These are phyloP conservation scores for Eublepharis macularius DNA, from an alignment of 2,113 vertebrate species.

Conservation along the genomic window DNA sequence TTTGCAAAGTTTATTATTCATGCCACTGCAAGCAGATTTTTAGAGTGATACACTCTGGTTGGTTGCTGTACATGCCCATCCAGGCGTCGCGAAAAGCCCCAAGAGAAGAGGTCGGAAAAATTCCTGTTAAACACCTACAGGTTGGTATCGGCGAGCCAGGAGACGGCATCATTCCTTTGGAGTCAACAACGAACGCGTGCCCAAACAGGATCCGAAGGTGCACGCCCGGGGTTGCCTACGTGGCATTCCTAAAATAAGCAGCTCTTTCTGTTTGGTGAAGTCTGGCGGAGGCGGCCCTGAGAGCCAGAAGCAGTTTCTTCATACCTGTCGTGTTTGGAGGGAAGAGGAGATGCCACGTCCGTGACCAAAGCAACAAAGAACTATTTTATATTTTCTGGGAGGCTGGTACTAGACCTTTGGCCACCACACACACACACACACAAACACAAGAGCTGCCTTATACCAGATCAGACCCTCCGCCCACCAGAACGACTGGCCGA, in stretches of 20 bases:
- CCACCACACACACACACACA: too few relatives aligned
- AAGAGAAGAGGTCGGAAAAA: background rate
- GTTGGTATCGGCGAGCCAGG: background rate
- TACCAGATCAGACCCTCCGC: too few relatives aligned
- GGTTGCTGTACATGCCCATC: background rate
- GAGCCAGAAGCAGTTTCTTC: background rate
- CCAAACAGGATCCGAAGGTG: background rate
- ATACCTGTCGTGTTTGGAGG: background rate
- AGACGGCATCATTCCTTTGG: background rate
- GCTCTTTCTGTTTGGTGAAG: background rate
- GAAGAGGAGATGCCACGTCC: background rate
- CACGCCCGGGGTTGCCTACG: background rate
- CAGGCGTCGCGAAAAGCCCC: background rate
- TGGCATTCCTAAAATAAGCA: background rate
- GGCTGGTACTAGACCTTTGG: too few relatives aligned
- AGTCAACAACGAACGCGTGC: background rate
- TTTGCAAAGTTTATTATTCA: background rate
- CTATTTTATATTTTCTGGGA: too few relatives aligned
- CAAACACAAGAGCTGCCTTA: too few relatives aligned
- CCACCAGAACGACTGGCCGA: too few relatives aligned
- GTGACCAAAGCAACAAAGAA: background rate
- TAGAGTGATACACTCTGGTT: background rate
- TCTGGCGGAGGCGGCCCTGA: background rate
- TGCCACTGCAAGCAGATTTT: background rate
- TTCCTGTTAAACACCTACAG: background rate